A percentile compares a stretch with the other conserved stretches of the same genome.
Evolutionary conservation across 2,113 vertebrate species (phyloP).

Genomic region (Pomatorhinus ruficollis): DNA sequence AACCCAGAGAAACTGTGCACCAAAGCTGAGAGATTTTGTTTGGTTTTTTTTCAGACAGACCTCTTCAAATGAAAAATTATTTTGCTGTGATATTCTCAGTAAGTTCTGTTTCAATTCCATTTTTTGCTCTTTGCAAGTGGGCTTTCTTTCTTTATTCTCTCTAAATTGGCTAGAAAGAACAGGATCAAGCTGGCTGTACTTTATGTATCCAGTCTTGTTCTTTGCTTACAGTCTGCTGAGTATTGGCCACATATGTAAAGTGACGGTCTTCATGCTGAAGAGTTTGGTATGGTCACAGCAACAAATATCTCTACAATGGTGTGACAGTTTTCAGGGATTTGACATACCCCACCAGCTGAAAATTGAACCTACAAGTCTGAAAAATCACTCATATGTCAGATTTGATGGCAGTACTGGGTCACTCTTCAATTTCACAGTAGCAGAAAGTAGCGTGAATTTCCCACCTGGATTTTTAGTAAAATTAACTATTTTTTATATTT

Average conservation of each 20-base stretch:
- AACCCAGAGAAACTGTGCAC: neutral
- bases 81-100: neutral
- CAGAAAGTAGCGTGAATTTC: neutral
- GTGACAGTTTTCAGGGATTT: conserved; percentile 26
- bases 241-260: neutral
- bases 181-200: neutral
- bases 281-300: neutral
- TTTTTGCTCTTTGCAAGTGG: neutral
- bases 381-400: conserved; percentile 12
- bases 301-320: neutral
- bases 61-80: neutral
- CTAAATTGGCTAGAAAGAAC: neutral
- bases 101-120: neutral
- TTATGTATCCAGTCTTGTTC: neutral
- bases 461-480: conserved; percentile 17
- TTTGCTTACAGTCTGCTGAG: neutral
- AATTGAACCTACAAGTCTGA: conserved; percentile 15
- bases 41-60: neutral
- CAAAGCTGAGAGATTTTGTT: neutral
- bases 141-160: neutral
- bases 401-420: conserved; percentile 29
- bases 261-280: neutral
- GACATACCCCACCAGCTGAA: neutral
- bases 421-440: neutral
- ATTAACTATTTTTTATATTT: neutral